Base-by-base conservation (phyloP, 1,140 invertebrate genomes). In the Spodoptera frugiperda region DNA sequence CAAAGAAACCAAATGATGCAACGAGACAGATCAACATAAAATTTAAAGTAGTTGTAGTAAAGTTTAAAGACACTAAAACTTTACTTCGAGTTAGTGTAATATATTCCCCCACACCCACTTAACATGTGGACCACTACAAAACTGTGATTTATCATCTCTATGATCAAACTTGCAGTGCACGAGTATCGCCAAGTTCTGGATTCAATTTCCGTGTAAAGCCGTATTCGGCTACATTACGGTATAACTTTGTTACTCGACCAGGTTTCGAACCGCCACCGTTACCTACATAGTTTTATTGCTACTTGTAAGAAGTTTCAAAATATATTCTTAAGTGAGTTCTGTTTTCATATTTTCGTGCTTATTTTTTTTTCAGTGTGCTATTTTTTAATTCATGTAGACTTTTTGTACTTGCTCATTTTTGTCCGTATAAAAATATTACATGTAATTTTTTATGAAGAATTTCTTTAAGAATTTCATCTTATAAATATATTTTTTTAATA, bases 201-300 rank as follows among this genome's bases (percentile, higher is more conserved):
- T 73, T 73, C 70, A 73, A 73, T 73, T 73, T 73, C 70, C 70
- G 70, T 48, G 54, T 30, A 55, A 73, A 73, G 54, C 70, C 70
- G 39, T 48, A 59, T 73, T 73, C 70, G 53, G 53, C 33, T 73
- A 73, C 70, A 39, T 73, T 73, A 57, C 39, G 19, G 70, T 48
- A 48, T 48, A 73, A 73, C 17, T 73, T 65, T 39, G 57, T 61
- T 65, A 65, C 21, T 73, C 17, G 54, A 15, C 68, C 49, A 46
- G 70, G 54, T 46, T 39, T 59, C 54, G 54, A 73, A 59, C 54
- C 33, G 6, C 51, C n/a, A 65, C 49, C 44, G 57, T 61, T 12
- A 39, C 53, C 53, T 71, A 39, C 21, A 46, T 51, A 48, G 21
- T 71, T 55, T 68, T 30, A 77, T 33, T 71, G 57, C 46, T 39